Base-by-base conservation (phyloP, 2,888 invertebrate species). In the Linnaemya vulpina region DNA sequence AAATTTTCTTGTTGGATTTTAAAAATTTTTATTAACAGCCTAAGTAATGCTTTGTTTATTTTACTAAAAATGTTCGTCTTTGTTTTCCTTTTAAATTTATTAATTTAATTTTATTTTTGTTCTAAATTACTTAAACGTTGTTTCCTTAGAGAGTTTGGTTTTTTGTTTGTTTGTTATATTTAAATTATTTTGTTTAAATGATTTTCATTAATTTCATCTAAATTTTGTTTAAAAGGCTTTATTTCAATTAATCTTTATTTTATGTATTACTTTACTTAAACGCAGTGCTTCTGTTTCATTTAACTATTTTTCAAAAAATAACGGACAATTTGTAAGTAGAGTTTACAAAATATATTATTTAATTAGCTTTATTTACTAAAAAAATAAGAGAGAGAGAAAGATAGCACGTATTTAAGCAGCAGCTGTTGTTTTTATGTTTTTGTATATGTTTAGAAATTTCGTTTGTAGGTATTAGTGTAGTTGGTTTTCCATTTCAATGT, bases 121-220 rank as follows among this genome's bases (percentile, higher is more conserved):
- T 70, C 83, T 83, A 68, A 75, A 60, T 79, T 85, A 85, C 65
- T 80, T 80, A 71, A 83, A 74, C 30, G 77, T 83, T 53, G 53
- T 68, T 74, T 43, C 70, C 40, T 53, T 46, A 73, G 76, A 74
- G 76, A 74, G 53, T 75, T 55, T 65, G 51, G 11, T 49, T 49
- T 46, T 46, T 40, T 4, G 46, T 78, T 75, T 51, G 20, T 78
- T 84, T 71, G 15, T 55, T 73, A 58, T 73, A 58, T 55, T 62
- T 63, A 71, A 71, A 63, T 79, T 67, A 40, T 73, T 67, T 82
- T 22, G 63, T 82, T 84, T 80, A 77, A 83, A 83, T 86, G 85
- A 85, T 85, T 85, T 85, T 85, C 85, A 82, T 79, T 82, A 85
- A 82, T 85, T 85, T 79, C 85, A 75, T 85, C 85, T 85, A 85